Percentiles rank a stretch among this genome's conserved stretches.
phyloP scores from a whole-genome alignment of 2,797 vertebrate species.

The Ctenopoma multispine region DNA sequence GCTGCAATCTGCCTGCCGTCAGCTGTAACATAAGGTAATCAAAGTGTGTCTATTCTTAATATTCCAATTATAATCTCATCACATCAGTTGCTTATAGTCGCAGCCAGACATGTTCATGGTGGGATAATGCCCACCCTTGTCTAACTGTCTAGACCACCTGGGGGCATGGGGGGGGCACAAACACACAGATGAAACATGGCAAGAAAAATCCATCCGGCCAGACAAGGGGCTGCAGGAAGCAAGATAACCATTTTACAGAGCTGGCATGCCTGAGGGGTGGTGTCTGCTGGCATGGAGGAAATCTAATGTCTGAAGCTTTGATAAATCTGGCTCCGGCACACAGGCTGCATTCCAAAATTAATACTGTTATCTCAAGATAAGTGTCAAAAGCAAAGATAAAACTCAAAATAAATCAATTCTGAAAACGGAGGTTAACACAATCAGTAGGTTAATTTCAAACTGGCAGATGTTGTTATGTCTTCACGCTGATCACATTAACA shows the following conservation, averaged over 20 bases:
- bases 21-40: constrained; percentile 72
- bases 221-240: constrained; percentile 69
- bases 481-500: background rate
- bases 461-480: constrained; percentile 20
- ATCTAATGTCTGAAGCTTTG: constrained; percentile 35
- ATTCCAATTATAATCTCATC: background rate
- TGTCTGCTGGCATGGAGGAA: constrained; percentile 45
- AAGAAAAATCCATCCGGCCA: constrained; percentile 58
- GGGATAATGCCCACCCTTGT: constrained; percentile 11
- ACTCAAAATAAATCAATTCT: constrained; percentile 1
- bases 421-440: constrained; percentile 6
- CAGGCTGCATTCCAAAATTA: background rate
- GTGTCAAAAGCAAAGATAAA: constrained; percentile 24
- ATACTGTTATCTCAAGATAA: background rate
- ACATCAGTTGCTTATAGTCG: background rate
- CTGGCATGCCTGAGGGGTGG: constrained; percentile 40
- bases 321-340: constrained; percentile 7
- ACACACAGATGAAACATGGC: constrained; percentile 39
- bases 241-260: constrained; percentile 71
- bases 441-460: constrained; percentile 14
- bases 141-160: constrained; percentile 37
- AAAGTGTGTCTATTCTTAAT: background rate
- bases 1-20: constrained; percentile 98
- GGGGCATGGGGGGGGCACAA: constrained; percentile 21
- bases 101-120: background rate